Conservation (phyloP, 2,113 vertebrate genomes). For the Lampris megalopsis region DNA sequence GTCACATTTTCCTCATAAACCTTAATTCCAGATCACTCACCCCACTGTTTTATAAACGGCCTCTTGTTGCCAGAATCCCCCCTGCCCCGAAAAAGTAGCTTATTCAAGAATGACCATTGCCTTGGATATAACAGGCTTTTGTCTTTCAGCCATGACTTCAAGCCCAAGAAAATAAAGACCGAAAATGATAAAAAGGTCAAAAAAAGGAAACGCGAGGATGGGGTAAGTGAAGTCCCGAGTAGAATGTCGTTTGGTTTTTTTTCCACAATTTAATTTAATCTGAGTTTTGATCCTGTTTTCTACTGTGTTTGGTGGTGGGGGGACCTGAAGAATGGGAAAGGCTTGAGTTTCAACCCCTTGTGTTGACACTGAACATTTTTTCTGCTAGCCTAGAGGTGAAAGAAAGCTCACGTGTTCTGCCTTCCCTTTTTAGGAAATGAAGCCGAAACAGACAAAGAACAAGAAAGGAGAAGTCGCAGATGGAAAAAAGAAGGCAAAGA, state of each 20-base stretch:
- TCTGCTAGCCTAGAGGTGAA: background rate
- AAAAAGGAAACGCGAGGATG: constrained; percentile 90
- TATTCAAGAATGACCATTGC: background rate
- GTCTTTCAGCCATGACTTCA: constrained; percentile 88
- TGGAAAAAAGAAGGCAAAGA: constrained; percentile 94
- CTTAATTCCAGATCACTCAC: too few relatives aligned
- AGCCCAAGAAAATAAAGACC: constrained; percentile 96
- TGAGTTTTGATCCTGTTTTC: background rate
- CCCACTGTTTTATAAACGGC: too few relatives aligned
- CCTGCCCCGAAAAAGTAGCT: background rate
- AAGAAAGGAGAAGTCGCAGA: constrained; percentile 87
- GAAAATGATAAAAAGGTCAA: constrained; percentile 95
- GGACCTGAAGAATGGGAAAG: background rate
- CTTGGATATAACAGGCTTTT: constrained; percentile 6
- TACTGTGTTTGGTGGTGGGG: background rate
- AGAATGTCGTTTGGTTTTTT: background rate
- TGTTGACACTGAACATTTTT: background rate
- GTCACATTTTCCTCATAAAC: too few relatives aligned
- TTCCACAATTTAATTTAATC: too few relatives aligned
- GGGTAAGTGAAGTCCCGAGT: constrained; percentile 50
- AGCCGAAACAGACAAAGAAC: constrained; percentile 92
- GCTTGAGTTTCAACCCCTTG: background rate
- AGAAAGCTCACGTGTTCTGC: constrained; percentile 25
- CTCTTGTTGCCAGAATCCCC: too few relatives aligned
- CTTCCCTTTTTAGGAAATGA: constrained; percentile 82